Evolutionary conservation across 1,140 invertebrate genomes (phyloP).

Genomic region (Drosophila kurseongensis): DNA sequence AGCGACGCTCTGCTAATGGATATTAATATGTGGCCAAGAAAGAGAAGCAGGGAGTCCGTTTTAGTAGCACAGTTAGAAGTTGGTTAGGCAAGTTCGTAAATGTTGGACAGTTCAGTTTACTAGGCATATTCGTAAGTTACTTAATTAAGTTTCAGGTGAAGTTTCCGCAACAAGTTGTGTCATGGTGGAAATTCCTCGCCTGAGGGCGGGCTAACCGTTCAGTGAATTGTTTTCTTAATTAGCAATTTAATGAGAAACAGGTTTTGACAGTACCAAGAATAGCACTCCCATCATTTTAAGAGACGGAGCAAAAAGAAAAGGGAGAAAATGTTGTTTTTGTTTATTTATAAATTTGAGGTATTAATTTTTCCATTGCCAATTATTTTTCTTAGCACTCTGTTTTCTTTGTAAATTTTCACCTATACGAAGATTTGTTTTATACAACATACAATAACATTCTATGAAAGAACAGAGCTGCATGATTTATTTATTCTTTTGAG

Average conservation of each 20-base stretch:
- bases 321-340: neutral
- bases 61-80: slow-evolving; percentile 3
- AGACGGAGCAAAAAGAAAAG: too few relatives aligned
- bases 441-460: neutral
- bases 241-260: slow-evolving; percentile 12
- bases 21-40: slow-evolving; percentile 55
- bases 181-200: slow-evolving; percentile 5
- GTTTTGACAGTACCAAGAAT: slow-evolving; percentile 4
- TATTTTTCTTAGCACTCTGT: neutral
- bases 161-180: slow-evolving; percentile 36
- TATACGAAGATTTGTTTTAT: slow-evolving; percentile 1
- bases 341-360: neutral
- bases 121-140: slow-evolving; percentile 60
- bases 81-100: slow-evolving; percentile 5
- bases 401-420: neutral
- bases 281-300: neutral
- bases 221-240: slow-evolving; percentile 28
- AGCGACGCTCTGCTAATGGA: slow-evolving; percentile 59
- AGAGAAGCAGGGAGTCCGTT: neutral
- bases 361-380: neutral
- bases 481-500: slow-evolving; percentile 6
- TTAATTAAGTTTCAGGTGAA: slow-evolving; percentile 67
- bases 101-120: slow-evolving; percentile 35
- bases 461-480: neutral
- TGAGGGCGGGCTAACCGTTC: slow-evolving; percentile 1